phyloP scores from a whole-genome alignment of 1,140 invertebrate species.

The Drosophila lacteicornis region DNA sequence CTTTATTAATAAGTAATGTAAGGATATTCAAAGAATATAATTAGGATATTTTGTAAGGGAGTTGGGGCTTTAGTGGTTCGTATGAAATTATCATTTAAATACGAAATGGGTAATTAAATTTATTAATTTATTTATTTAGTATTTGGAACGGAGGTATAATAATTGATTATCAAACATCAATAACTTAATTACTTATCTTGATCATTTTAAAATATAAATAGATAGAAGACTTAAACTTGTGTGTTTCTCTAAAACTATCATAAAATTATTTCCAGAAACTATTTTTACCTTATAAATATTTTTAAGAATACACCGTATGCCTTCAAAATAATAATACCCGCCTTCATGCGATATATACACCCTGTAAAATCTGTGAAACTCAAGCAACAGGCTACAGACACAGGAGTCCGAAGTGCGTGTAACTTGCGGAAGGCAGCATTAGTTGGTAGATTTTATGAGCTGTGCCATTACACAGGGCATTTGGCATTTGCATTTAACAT shows the following conservation, averaged over 20 bases:
- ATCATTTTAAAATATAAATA: neutral
- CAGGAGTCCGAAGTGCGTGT: constrained; percentile 27
- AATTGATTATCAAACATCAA: neutral
- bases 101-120: neutral
- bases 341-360: neutral
- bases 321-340: too few relatives aligned
- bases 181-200: neutral
- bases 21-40: neutral
- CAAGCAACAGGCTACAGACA: constrained; percentile 13
- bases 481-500: constrained; percentile 71
- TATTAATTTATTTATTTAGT: too few relatives aligned
- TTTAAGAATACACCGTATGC: neutral
- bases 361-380: constrained; percentile 6
- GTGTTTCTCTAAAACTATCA: neutral
- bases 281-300: neutral
- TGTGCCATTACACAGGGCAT: constrained; percentile 33
- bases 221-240: neutral
- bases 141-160: too few relatives aligned
- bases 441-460: constrained; percentile 76
- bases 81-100: too few relatives aligned
- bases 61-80: neutral
- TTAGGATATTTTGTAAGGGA: neutral
- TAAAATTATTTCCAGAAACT: neutral
- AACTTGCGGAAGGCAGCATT: constrained; percentile 48
- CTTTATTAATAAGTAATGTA: too few relatives aligned